phyloP scores from a whole-genome alignment of 2,888 invertebrate species.

The Temnothorax unifasciatus region DNA sequence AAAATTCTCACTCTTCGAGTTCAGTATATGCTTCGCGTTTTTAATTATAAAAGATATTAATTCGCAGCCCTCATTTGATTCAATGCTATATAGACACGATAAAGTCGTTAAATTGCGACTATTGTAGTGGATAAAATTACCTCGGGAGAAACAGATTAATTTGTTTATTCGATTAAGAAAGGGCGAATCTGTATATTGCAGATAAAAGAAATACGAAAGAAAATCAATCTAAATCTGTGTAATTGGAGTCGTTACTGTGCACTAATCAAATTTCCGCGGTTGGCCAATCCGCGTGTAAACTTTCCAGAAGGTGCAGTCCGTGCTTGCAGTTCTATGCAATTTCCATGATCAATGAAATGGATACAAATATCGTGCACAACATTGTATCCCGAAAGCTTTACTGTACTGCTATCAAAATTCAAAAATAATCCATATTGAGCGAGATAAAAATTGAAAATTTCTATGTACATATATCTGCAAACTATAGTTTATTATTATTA shows the following conservation, averaged over 20 bases:
- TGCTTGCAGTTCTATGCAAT: slow-evolving; percentile 1
- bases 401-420: not conserved
- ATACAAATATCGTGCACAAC: not conserved
- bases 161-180: not conserved
- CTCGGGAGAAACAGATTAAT: not conserved
- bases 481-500: too few species aligned
- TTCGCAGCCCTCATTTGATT: not conserved
- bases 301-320: not conserved
- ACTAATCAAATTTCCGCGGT: slow-evolving; percentile 37
- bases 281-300: slow-evolving; percentile 14
- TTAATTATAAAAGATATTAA: not conserved
- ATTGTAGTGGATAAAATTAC: not conserved
- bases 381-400: not conserved
- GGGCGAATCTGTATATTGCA: not conserved
- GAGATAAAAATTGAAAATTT: not conserved
- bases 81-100: not conserved
- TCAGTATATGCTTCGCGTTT: not conserved
- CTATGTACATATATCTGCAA: not conserved
- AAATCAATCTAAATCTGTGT: slow-evolving; percentile 24
- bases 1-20: not conserved
- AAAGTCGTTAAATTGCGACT: not conserved
- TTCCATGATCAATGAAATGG: not conserved
- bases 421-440: not conserved
- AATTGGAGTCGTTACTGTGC: slow-evolving; percentile 17
- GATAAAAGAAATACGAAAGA: not conserved